A percentile compares a stretch with the other conserved stretches of the same genome.
Evolutionary conservation across 2,113 vertebrate species (phyloP).

Genomic region (Poeciliopsis prolifica): DNA sequence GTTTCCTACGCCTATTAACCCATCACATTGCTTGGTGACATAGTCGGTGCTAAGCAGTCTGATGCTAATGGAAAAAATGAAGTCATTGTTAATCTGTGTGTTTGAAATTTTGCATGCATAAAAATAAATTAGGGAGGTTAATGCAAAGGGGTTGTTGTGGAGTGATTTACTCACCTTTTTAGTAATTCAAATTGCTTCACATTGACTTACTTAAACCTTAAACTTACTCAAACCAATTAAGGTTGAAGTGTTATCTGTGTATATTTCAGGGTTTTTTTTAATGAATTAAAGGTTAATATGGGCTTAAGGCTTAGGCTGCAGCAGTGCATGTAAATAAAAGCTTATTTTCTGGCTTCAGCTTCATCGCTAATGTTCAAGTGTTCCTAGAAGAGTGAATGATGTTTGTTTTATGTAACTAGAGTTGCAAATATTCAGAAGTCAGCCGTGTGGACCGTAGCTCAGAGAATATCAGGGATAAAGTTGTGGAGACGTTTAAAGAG

Average conservation of each 20-base stretch:
- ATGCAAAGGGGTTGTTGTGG: background rate
- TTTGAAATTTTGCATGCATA: background rate
- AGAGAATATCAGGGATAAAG: too few relatives aligned
- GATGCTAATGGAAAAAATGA: background rate
- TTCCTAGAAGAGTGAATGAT: background rate
- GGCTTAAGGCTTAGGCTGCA: background rate
- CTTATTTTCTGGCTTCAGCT: background rate
- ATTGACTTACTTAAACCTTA: too few relatives aligned
- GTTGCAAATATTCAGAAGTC: too few relatives aligned
- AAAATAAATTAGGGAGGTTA: background rate
- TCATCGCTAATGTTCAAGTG: background rate
- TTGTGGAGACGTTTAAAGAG: too few relatives aligned
- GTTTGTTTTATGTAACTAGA: background rate
- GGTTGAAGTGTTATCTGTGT: background rate
- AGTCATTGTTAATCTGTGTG: background rate
- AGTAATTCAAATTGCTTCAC: background rate
- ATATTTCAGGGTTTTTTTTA: background rate
- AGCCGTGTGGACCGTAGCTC: too few relatives aligned
- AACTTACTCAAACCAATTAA: background rate
- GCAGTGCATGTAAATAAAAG: background rate
- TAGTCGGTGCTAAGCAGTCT: background rate
- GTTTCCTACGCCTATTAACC: constrained; percentile 8
- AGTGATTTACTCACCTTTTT: background rate
- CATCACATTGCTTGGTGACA: background rate
- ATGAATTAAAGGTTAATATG: background rate